These are phyloP conservation scores for Nestor notabilis DNA, from an alignment of 2,113 vertebrate genomes.

Conservation along the genomic window DNA sequence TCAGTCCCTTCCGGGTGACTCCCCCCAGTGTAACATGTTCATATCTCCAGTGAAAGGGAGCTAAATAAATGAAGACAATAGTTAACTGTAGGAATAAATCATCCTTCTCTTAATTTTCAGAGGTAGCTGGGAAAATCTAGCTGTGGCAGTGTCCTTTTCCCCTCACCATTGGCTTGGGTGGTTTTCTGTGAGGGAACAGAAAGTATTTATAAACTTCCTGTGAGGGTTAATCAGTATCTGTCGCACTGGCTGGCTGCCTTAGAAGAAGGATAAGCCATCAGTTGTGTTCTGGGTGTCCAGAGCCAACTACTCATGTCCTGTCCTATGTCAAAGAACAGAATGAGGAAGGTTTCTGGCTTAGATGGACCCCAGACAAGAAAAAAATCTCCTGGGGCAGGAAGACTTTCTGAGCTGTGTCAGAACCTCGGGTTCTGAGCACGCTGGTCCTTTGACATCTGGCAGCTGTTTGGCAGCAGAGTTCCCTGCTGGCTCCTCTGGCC, in stretches of 20 bases:
- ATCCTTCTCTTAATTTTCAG: neutral
- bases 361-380: neutral
- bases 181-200: neutral
- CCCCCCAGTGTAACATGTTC: rapidly evolving
- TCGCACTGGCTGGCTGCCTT: neutral
- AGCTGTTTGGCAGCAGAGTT: neutral
- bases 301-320: neutral
- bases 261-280: neutral
- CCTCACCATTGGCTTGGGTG: rapidly evolving
- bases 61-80: neutral
- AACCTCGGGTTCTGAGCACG: neutral
- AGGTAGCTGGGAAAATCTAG: neutral
- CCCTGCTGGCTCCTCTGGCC: neutral
- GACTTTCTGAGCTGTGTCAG: neutral
- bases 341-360: neutral
- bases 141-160: neutral
- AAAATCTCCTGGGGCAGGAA: neutral
- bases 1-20: neutral
- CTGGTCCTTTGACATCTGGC: neutral
- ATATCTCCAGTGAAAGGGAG: neutral
- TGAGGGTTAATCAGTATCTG: neutral
- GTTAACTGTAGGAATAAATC: neutral
- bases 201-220: neutral
- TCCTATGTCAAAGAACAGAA: neutral
- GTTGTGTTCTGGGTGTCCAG: neutral